phyloP scores from a whole-genome alignment of 37 sponge, comb jelly and placozoan genomes.

The Bolinopsis microptera region DNA sequence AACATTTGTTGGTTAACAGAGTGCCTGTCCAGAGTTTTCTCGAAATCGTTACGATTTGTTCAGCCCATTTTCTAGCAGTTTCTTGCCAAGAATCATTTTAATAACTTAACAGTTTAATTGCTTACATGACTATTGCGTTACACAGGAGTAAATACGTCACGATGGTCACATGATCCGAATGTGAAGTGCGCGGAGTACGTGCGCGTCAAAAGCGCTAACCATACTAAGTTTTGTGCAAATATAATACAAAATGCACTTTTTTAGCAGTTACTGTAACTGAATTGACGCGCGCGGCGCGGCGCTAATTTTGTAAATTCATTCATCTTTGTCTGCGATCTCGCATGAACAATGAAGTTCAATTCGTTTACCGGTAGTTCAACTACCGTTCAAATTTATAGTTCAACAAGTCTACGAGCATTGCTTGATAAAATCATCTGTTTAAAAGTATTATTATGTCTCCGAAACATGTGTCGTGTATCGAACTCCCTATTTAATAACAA shows the following conservation, averaged over 20 bases:
- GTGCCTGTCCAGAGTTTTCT: too few species aligned
- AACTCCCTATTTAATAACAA: background rate
- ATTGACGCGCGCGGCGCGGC: background rate
- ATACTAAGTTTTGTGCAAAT: background rate
- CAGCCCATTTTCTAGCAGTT: background rate
- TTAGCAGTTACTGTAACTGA: constrained; percentile 57
- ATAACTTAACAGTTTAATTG: background rate
- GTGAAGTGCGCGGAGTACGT: background rate
- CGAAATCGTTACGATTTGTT: too few species aligned
- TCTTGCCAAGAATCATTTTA: background rate
- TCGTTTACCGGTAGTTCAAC: too few species aligned
- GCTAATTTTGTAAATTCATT: background rate
- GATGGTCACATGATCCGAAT: background rate
- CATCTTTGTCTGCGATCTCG: too few species aligned
- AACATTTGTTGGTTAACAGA: too few species aligned
- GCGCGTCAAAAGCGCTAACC: background rate
- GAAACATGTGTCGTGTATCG: too few species aligned
- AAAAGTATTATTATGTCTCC: too few species aligned
- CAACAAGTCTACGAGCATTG: too few species aligned
- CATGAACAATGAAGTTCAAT: too few species aligned
- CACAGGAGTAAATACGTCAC: background rate
- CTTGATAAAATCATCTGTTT: too few species aligned
- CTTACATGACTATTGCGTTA: background rate
- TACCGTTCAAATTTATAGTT: too few species aligned
- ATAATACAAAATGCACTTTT: constrained; percentile 48